Base-by-base conservation (phyloP, 2,888 invertebrate species). In the Lithosia quadra region DNA sequence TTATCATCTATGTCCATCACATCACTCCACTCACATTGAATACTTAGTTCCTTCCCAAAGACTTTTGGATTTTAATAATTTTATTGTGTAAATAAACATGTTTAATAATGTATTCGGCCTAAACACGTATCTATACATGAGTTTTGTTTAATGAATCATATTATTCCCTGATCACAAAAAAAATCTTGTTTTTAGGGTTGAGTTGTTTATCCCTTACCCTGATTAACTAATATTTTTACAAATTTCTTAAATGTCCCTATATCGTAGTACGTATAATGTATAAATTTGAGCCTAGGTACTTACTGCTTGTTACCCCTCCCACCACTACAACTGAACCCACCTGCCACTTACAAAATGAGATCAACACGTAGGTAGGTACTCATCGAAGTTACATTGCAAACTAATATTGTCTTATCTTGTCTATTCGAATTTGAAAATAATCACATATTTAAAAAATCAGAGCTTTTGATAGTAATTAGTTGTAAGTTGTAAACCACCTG, bases 91-190 rank as follows among this genome's bases (percentile, higher is more conserved):
- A 8, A 21, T n/a, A 11, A 55, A 15, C 36, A 39, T 2, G 10
- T 59, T 49, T 9, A 22, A 0, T 21, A 56, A 71, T 67, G 49
- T 0, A 63, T 70, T 75, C 67, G 78, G 78, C 78, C 78, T 80
- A 78, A 77, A 11, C 4, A 13, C 3, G 0, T 28, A 28, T 28
- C n/a, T 67, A 61, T 34, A 36, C 34, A 13, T 57, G 65, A 63
- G 21, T 18, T 63, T 61, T 64, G 61, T 65, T 61, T 10, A 58
- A 22, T 57, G 34, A 66, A 59, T 60, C 63, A 10, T 8, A 39
- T 13, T 21, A 34, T 49, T 67, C 55, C 49, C 60, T 53, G 34
- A 39, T 43, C 68, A 70, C 58, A 13, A n/a, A 63, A 5, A 34
- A 18, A 22, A 33, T n/a, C 8, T 56, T 9, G 13, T 24, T 33